These are phyloP conservation scores for Dysmachus trigonus DNA, from an alignment of 2,888 invertebrate species.

Conservation along the genomic window DNA sequence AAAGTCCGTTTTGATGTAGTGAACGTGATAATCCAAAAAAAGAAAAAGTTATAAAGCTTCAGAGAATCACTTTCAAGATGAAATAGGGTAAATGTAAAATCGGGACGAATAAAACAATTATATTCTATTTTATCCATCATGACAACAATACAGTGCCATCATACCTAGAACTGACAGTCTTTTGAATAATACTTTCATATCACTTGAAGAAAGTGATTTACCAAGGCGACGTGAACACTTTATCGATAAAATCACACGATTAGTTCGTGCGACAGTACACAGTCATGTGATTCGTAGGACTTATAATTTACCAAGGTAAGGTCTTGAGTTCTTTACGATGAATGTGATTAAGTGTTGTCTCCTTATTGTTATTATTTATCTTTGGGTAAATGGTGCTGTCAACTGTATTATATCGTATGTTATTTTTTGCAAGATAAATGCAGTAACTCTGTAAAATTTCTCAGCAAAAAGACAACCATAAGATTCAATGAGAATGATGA, in stretches of 20 bases:
- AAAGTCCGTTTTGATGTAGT: background rate
- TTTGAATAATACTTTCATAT: background rate
- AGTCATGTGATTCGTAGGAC: background rate
- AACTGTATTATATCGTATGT: background rate
- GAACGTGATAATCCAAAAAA: background rate
- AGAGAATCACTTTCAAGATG: background rate
- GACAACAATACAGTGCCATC: background rate
- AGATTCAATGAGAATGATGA: background rate
- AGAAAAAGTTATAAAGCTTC: background rate
- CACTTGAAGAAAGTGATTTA: background rate
- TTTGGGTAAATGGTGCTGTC: background rate
- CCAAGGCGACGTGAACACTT: background rate
- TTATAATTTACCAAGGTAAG: background rate
- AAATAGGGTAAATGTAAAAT: background rate
- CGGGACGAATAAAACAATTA: background rate
- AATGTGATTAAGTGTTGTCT: background rate
- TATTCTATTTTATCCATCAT: background rate
- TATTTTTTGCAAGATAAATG: no score
- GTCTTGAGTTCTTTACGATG: background rate
- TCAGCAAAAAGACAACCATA: background rate
- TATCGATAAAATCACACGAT: background rate
- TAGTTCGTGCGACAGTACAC: background rate
- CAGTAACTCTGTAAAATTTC: background rate
- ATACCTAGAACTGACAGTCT: background rate
- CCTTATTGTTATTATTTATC: background rate